phyloP scores from a whole-genome alignment of 2,797 vertebrate genomes.

The Myotis daubentonii region DNA sequence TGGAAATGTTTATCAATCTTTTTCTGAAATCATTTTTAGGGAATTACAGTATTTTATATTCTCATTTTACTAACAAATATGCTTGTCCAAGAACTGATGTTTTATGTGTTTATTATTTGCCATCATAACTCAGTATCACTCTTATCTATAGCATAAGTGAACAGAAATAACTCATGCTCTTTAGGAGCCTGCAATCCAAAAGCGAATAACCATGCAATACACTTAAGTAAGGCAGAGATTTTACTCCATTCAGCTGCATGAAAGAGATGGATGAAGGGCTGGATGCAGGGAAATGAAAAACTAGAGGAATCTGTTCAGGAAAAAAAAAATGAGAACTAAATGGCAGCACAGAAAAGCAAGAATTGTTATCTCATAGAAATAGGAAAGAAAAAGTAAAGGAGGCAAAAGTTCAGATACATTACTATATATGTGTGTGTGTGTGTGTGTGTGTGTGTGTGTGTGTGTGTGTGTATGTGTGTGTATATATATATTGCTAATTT shows the following conservation, averaged over 20 bases:
- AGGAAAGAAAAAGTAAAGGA: background rate
- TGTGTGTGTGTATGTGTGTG: no score
- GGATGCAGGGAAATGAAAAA: background rate
- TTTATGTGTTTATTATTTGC: slow-evolving; percentile 6
- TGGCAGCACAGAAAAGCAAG: background rate
- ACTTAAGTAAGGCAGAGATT: background rate
- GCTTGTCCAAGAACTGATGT: background rate
- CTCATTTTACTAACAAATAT: slow-evolving; percentile 33
- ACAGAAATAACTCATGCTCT: background rate
- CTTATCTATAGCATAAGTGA: background rate
- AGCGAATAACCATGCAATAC: background rate
- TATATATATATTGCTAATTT: no score
- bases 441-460: no score
- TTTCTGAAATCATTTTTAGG: slow-evolving; percentile 31
- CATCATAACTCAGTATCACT: background rate
- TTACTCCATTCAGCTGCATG: background rate
- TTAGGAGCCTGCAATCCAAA: background rate
- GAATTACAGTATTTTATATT: slow-evolving; percentile 12
- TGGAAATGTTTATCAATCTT: background rate
- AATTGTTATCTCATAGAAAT: background rate
- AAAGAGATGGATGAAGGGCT: background rate
- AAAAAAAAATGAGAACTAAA: background rate
- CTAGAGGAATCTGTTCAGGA: background rate
- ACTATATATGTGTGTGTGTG: no score
- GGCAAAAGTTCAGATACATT: background rate